Conservation (phyloP, 2,113 vertebrate genomes). For the Phodopus roborovskii region DNA sequence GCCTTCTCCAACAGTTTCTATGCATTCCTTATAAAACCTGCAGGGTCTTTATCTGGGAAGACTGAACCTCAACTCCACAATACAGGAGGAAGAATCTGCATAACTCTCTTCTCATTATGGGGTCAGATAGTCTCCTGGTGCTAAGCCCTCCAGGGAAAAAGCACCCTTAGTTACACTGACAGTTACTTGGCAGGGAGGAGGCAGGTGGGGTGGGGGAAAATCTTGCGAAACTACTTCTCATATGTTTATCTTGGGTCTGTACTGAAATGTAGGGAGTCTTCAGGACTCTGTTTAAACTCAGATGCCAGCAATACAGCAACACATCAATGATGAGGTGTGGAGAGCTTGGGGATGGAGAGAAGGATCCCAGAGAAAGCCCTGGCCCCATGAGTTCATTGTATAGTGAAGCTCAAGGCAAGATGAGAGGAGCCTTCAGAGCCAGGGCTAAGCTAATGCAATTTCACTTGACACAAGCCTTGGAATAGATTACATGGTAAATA, state of each 20-base stretch:
- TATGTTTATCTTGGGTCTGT: neutral
- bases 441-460: neutral
- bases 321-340: neutral
- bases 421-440: neutral
- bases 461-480: neutral
- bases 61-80: neutral
- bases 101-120: neutral
- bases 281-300: neutral
- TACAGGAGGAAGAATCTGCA: constrained; percentile 31
- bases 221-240: neutral
- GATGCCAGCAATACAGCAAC: neutral
- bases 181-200: neutral
- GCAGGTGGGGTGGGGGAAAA: accelerated
- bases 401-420: neutral
- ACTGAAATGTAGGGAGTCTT: neutral
- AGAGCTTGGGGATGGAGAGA: neutral
- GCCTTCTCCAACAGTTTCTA: neutral
- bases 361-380: neutral
- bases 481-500: neutral
- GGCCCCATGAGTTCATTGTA: neutral
- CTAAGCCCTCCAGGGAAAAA: constrained; percentile 37
- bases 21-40: neutral
- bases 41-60: neutral
- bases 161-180: neutral
- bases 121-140: constrained; percentile 14